A percentile compares a stretch with the other conserved stretches of the same genome.
Evolutionary conservation across 2,888 invertebrate genomes (phyloP).

Genomic region (Sepioteuthis lessoniana): DNA sequence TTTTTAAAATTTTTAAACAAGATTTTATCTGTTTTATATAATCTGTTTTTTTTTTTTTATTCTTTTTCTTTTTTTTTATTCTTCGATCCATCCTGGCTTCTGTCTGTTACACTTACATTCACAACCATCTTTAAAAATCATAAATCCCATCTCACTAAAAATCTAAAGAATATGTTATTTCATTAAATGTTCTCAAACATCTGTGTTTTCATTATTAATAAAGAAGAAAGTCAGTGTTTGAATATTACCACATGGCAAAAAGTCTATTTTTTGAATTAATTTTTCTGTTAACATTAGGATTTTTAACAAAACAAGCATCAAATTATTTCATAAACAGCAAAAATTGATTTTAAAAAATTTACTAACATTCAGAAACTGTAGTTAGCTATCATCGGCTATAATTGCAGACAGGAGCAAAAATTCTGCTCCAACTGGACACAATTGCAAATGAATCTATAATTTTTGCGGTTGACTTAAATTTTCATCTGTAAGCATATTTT

Average conservation of each 20-base stretch:
- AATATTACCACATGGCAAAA: not conserved
- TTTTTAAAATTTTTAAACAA: not conserved
- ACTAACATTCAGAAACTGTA: not conserved
- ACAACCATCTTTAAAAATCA: slow-evolving; percentile 16
- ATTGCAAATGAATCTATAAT: not conserved
- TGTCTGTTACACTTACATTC: not conserved
- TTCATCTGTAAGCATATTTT: not conserved
- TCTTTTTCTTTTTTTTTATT: not conserved
- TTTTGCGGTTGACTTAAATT: not conserved
- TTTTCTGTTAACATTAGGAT: not conserved
- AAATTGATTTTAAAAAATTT: not conserved
- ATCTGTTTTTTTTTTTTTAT: not conserved
- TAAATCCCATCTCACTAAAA: not conserved
- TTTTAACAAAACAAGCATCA: not conserved
- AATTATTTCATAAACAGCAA: not conserved
- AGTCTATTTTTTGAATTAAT: not conserved
- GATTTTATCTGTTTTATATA: slow-evolving; percentile 33
- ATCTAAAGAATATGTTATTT: not conserved
- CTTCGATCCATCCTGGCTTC: not conserved
- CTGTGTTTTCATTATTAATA: not conserved
- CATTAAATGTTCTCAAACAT: not conserved
- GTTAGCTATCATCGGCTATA: not conserved
- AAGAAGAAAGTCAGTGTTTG: not conserved
- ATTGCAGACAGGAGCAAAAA: not conserved
- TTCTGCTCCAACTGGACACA: not conserved